Conservation (phyloP, 2,113 vertebrate species). For the Cyprinodon brontotheroides region DNA sequence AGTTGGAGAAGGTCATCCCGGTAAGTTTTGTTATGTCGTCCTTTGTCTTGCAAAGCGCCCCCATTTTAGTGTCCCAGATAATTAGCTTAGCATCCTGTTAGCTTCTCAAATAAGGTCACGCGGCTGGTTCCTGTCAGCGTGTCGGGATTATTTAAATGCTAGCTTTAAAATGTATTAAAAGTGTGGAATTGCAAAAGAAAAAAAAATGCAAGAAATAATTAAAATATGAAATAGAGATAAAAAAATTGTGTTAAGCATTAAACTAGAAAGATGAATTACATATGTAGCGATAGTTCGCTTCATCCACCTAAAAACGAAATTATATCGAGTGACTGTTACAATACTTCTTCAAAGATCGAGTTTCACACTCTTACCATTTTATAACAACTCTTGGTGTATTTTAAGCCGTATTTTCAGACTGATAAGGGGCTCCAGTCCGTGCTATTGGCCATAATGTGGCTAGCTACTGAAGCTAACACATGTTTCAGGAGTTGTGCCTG, state of each 20-base stretch:
- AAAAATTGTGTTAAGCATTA: background rate
- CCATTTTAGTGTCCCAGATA: background rate
- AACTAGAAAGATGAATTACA: background rate
- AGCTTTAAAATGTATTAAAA: background rate
- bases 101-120: constrained; percentile 46
- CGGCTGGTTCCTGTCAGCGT: background rate
- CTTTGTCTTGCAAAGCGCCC: background rate
- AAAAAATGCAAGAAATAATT: background rate
- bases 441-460: background rate
- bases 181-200: background rate
- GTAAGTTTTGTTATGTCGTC: constrained; percentile 67
- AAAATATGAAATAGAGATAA: background rate
- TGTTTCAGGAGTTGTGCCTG: background rate
- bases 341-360: background rate
- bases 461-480: background rate
- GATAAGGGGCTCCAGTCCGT: background rate
- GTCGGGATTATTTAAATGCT: background rate
- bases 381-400: background rate
- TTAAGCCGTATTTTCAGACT: background rate
- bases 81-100: constrained; percentile 37
- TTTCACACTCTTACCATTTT: background rate
- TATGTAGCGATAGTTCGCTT: background rate
- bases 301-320: background rate
- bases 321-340: background rate
- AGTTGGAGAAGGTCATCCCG: constrained; percentile 84